phyloP scores from a whole-genome alignment of 2,113 vertebrate genomes.

The Craseonycteris thonglongyai region DNA sequence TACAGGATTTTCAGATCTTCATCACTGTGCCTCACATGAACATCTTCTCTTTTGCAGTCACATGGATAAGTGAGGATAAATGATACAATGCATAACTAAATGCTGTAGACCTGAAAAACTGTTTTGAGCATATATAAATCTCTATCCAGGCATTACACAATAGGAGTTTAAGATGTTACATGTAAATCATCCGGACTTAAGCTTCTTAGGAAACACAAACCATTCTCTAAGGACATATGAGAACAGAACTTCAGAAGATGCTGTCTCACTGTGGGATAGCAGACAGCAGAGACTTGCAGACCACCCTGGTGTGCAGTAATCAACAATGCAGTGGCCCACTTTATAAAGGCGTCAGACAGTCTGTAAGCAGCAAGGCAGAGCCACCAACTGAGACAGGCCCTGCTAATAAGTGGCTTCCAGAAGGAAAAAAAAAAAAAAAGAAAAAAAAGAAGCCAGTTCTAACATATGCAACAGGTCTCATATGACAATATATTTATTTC shows the following conservation, averaged over 20 bases:
- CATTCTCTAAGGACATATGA: slow-evolving; percentile 66
- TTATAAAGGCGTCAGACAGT: slow-evolving; percentile 70
- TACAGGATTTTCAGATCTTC: not conserved
- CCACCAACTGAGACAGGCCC: slow-evolving; percentile 48
- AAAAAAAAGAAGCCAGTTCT: not conserved
- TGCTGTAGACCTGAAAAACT: slow-evolving; percentile 46
- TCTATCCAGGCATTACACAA: slow-evolving; percentile 57
- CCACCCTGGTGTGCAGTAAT: slow-evolving; percentile 71
- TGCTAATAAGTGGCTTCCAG: slow-evolving; percentile 58
- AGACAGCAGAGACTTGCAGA: slow-evolving; percentile 57
- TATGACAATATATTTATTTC: not conserved
- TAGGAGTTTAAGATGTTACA: slow-evolving; percentile 50
- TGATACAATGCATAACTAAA: not conserved
- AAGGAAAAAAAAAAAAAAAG: not conserved
- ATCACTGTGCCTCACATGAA: not conserved
- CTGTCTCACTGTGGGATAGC: slow-evolving; percentile 63
- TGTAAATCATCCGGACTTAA: slow-evolving; percentile 67
- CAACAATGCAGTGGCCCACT: slow-evolving; percentile 68
- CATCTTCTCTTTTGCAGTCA: not conserved
- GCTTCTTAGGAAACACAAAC: slow-evolving; percentile 65
- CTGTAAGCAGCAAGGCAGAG: slow-evolving; percentile 66
- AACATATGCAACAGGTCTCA: slow-evolving; percentile 16
- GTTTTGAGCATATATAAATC: slow-evolving; percentile 41
- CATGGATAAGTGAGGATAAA: not conserved
- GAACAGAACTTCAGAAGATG: slow-evolving; percentile 67